A percentile compares a stretch with the other conserved stretches of the same genome.
Conservation (phyloP, 1,140 invertebrate species). For the Leptopilina boulardi region DNA sequence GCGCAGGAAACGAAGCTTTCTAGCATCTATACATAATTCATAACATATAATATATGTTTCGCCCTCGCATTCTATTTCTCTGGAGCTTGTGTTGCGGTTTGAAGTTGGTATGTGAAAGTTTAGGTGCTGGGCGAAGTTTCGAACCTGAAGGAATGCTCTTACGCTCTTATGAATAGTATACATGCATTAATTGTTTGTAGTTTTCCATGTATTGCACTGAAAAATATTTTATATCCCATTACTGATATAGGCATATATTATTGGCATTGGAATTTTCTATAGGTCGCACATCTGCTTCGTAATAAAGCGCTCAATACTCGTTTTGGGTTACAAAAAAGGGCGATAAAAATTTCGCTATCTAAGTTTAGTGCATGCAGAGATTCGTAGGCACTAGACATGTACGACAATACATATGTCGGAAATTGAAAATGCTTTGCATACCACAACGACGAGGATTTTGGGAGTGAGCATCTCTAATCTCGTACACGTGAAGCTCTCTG, state of each 20-base stretch:
- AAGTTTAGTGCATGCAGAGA: background rate
- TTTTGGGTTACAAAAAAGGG: background rate
- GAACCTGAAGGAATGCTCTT: background rate
- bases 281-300: background rate
- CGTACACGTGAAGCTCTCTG: background rate
- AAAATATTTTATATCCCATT: background rate
- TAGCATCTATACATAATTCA: too few species aligned
- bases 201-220: background rate
- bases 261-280: background rate
- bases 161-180: background rate
- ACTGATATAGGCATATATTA: background rate
- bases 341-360: background rate
- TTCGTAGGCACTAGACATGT: conserved; percentile 19
- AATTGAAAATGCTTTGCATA: conserved; percentile 28
- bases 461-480: background rate
- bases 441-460: conserved; percentile 25
- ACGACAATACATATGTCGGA: conserved; percentile 15
- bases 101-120: conserved; percentile 11
- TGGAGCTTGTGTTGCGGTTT: background rate
- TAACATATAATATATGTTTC: too few species aligned
- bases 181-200: background rate
- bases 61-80: background rate
- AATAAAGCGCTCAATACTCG: conserved; percentile 3
- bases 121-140: background rate
- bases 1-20: too few species aligned